Base-by-base conservation (phyloP, 1,140 invertebrate species). In the Trachymyrmex cornetzi region DNA sequence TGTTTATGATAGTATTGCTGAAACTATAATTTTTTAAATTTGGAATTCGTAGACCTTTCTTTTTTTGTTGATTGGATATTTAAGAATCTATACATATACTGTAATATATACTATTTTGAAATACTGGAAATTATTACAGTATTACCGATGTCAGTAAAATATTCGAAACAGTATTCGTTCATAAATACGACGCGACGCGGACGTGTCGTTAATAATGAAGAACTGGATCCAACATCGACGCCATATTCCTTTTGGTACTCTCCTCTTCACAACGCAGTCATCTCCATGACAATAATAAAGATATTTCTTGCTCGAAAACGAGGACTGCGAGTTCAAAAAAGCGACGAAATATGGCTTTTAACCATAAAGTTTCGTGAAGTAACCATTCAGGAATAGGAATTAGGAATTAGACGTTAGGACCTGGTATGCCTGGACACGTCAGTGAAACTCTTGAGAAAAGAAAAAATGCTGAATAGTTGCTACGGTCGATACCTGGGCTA, bases 271-370 rank as follows among this genome's bases (percentile, higher is more conserved):
- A 19, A 9, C 24, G 34, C 85, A 89, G 89, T 93, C 90, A 95
- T 95, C 93, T 94, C 93, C 94, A 94, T 95, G 91, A 95, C 92
- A 95, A 95, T 95, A 94, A 95, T 95, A 95, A 91, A 95, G 94
- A 94, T 95, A 94, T 94, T 94, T 93, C 92, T 91, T 88, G 67
- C 63, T 30, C 12, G 44, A 44, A 50, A 84, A 86, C 85, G 64
- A 66, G 86, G 64, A 77, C 88, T 53, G 90, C 90, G 91, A 92
- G 93, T 94, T 94, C 90, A 90, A 19, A 93, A 92, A 91, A 87
- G 87, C 82, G 55, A 74, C 50, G 77, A 75, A 72, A 71, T 27
- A 77, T 84, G 67, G 48, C 59, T 34, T 57, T 72, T 61, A 57
- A 27, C 50, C 69, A 44, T 34, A 67, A 44, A 88, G 61, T 59